Conservation (phyloP, 64 coral and sea anemone genomes). For the Orbicella faveolata region DNA sequence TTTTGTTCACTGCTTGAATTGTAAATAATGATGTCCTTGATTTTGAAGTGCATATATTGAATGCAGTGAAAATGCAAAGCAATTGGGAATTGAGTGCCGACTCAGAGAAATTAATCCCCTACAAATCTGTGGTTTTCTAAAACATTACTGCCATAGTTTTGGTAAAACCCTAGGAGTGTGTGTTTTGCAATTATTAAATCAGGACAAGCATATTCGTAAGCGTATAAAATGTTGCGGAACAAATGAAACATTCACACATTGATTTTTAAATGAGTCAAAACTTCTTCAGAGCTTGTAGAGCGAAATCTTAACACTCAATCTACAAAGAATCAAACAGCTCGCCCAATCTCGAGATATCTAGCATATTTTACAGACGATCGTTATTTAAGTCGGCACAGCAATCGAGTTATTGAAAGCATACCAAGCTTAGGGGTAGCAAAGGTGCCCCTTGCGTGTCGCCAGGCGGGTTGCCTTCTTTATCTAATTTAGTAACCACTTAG, state of each 20-base stretch:
- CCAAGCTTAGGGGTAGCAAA: too few relatives aligned
- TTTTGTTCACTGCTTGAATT: not conserved
- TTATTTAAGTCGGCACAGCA: too few relatives aligned
- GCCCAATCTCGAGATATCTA: not conserved
- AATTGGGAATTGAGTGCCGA: not conserved
- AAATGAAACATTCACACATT: too few relatives aligned
- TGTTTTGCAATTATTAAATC: not conserved
- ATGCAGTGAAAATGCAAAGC: not conserved
- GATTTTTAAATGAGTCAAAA: too few relatives aligned
- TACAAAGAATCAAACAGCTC: not conserved
- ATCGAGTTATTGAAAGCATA: too few relatives aligned
- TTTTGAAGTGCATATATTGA: not conserved
- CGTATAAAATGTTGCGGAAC: too few relatives aligned
- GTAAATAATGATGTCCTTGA: not conserved
- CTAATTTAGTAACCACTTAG: too few relatives aligned
- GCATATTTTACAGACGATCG: not conserved
- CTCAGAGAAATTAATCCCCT: not conserved
- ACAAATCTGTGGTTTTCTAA: not conserved
- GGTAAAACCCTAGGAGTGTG: not conserved
- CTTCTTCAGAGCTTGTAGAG: too few relatives aligned
- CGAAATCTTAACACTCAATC: not conserved
- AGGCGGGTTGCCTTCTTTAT: too few relatives aligned
- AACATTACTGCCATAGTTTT: not conserved
- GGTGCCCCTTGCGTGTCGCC: too few relatives aligned
- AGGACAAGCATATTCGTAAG: too few relatives aligned